These are phyloP conservation scores for Pantala flavescens DNA, from an alignment of 1,140 invertebrate species.

Conservation along the genomic window DNA sequence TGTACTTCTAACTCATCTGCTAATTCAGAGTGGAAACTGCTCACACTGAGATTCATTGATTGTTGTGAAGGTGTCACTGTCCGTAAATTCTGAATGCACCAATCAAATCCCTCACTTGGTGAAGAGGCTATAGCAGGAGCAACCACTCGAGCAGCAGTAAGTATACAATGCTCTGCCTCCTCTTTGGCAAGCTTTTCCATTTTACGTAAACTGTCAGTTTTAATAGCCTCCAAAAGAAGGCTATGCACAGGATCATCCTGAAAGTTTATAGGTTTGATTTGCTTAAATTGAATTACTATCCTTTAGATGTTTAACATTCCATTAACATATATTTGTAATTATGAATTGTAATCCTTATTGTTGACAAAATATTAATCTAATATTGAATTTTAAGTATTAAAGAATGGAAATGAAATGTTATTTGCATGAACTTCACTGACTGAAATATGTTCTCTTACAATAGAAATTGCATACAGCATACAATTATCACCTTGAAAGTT, in stretches of 20 bases:
- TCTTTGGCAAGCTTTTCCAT: conserved; percentile 63
- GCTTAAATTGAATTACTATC: too few relatives aligned
- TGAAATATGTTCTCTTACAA: too few relatives aligned
- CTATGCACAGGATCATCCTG: conserved; percentile 62
- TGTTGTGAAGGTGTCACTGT: neutral
- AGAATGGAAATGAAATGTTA: too few relatives aligned
- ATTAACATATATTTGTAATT: conserved; percentile 5
- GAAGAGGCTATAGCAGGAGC: conserved; percentile 72
- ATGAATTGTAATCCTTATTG: too few relatives aligned
- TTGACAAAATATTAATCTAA: too few relatives aligned
- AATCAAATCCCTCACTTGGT: conserved; percentile 56
- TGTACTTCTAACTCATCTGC: conserved; percentile 88
- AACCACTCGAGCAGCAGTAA: conserved; percentile 86
- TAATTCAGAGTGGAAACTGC: conserved; percentile 31
- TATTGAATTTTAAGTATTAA: too few relatives aligned
- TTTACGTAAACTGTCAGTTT: conserved; percentile 64
- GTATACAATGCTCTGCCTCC: conserved; percentile 73
- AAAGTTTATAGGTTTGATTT: too few relatives aligned
- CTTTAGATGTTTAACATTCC: too few relatives aligned
- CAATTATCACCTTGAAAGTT: too few relatives aligned
- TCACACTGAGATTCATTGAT: neutral
- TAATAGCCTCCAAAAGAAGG: conserved; percentile 64
- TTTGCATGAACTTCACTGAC: too few relatives aligned
- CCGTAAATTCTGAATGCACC: neutral
- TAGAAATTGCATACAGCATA: too few relatives aligned